A percentile compares a stretch with the other conserved stretches of the same genome.
Evolutionary conservation across 1,140 invertebrate species (phyloP).

Genomic region (Listronotus oregonensis): DNA sequence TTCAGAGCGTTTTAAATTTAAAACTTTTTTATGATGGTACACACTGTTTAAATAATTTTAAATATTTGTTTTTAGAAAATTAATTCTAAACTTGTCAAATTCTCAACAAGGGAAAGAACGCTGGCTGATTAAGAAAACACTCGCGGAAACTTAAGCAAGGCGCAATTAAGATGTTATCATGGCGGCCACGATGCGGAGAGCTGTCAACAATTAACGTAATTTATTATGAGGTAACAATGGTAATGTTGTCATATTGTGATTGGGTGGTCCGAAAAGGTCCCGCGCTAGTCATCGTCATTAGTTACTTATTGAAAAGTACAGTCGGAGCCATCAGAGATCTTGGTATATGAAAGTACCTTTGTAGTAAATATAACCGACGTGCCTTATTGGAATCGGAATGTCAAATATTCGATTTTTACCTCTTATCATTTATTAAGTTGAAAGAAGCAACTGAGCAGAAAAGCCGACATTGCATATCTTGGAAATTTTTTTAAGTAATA

Average conservation of each 20-base stretch:
- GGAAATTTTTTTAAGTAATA: not conserved
- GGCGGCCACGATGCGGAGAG: slow-evolving; percentile 51
- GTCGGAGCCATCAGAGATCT: slow-evolving; percentile 18
- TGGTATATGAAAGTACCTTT: slow-evolving; percentile 1
- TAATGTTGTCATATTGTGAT: slow-evolving; percentile 55
- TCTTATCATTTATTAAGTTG: slow-evolving; percentile 37
- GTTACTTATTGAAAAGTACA: slow-evolving; percentile 51
- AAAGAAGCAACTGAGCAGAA: slow-evolving; percentile 22
- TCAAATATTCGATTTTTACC: slow-evolving; percentile 33
- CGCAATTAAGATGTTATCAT: slow-evolving; percentile 56
- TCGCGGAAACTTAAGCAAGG: slow-evolving; percentile 52
- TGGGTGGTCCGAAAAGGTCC: slow-evolving; percentile 48
- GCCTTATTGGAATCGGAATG: slow-evolving; percentile 31
- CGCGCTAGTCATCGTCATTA: slow-evolving; percentile 52
- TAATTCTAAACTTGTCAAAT: slow-evolving; percentile 3
- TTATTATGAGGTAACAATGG: slow-evolving; percentile 56
- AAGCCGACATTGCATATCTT: slow-evolving; percentile 13
- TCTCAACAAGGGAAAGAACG: slow-evolving; percentile 3
- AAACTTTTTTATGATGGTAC: too few relatives aligned
- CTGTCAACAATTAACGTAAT: slow-evolving; percentile 57
- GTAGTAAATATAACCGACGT: not conserved
- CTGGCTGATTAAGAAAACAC: slow-evolving; percentile 52
- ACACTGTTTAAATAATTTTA: not conserved
- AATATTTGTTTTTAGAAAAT: not conserved
- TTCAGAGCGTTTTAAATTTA: too few relatives aligned